A percentile compares a stretch with the other conserved stretches of the same genome.
Evolutionary conservation across 2,113 vertebrate species (phyloP).

Genomic region (Noctilio leporinus): DNA sequence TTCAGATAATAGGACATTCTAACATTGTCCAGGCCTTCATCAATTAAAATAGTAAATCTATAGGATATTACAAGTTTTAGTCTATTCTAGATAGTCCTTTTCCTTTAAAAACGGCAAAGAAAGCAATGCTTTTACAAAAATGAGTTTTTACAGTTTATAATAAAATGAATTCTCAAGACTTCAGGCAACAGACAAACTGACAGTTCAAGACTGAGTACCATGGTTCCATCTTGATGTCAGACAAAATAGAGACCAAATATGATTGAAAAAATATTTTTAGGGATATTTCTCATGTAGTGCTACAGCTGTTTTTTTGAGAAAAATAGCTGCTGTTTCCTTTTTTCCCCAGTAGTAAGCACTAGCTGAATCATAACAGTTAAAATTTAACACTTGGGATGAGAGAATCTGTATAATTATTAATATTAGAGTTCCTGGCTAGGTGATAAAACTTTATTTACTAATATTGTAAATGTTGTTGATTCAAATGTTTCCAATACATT

Average conservation of each 20-base stretch:
- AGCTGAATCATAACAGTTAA: background rate
- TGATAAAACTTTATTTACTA: background rate
- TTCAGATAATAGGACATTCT: constrained; percentile 12
- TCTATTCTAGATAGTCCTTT: background rate
- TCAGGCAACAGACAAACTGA: background rate
- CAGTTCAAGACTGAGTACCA: background rate
- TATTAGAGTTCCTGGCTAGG: background rate
- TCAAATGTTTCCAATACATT: background rate
- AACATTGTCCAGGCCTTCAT: background rate
- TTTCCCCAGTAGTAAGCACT: background rate
- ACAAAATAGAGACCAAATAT: background rate
- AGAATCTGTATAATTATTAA: background rate
- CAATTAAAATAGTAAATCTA: constrained; percentile 6
- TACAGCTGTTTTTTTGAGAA: background rate
- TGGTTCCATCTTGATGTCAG: background rate
- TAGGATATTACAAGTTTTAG: background rate
- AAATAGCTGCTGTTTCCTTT: background rate
- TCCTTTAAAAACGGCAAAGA: background rate
- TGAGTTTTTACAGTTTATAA: constrained; percentile 19
- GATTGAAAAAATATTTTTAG: background rate
- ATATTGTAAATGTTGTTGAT: background rate
- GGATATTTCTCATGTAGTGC: background rate
- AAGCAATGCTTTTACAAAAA: background rate
- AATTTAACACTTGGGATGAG: background rate
- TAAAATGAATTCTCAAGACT: constrained; percentile 37